Conservation (phyloP, 2,888 invertebrate genomes). For the Pelosia muscerda region DNA sequence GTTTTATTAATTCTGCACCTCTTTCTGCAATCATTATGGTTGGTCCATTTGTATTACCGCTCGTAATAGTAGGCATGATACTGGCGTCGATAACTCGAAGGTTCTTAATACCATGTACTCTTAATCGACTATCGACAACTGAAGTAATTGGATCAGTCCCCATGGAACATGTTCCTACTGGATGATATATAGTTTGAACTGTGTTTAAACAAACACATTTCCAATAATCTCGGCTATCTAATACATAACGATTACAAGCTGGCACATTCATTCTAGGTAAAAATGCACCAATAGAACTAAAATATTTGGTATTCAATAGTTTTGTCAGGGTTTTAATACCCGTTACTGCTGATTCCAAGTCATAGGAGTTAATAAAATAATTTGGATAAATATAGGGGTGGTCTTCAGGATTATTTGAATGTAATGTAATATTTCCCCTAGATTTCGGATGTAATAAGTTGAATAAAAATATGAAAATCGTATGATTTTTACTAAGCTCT, state of each 20-base stretch:
- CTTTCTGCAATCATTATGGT: constrained; percentile 93
- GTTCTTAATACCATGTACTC: constrained; percentile 88
- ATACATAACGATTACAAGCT: constrained; percentile 26
- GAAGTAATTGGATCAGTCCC: constrained; percentile 67
- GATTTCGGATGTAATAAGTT: constrained; percentile 31
- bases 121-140: constrained; percentile 84
- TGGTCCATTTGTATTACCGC: constrained; percentile 92
- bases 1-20: constrained; percentile 90
- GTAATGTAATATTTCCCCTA: constrained; percentile 27
- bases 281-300: constrained; percentile 26
- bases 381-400: constrained; percentile 29
- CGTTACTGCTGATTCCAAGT: constrained; percentile 18
- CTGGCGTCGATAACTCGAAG: constrained; percentile 91
- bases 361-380: constrained; percentile 23
- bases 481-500: constrained; percentile 18
- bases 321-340: constrained; percentile 26
- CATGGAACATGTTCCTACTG: constrained; percentile 88
- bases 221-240: constrained; percentile 54
- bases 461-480: constrained; percentile 18
- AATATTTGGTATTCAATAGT: constrained; percentile 22
- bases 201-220: constrained; percentile 74
- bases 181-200: constrained; percentile 87
- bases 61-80: constrained; percentile 91
- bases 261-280: constrained; percentile 24
- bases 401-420: constrained; percentile 23